Evolutionary conservation across 2,797 vertebrate species (phyloP).

Genomic region (Eupleurogrammus muticus): DNA sequence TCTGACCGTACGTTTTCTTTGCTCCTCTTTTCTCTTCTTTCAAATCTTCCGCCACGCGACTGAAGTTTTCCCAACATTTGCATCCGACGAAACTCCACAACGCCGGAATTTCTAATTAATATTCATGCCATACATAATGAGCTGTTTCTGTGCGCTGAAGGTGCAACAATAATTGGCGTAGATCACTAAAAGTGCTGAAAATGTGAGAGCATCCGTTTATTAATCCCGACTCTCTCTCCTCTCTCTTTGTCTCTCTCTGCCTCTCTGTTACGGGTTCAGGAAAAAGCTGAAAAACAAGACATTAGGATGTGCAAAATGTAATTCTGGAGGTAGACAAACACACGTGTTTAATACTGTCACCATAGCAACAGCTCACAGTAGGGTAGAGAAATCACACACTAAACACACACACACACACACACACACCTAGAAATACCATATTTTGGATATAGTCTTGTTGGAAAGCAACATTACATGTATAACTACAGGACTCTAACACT

Average conservation of each 20-base stretch:
- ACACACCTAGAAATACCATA: background rate
- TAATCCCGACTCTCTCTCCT: conserved; percentile 4
- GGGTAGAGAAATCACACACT: conserved; percentile 62
- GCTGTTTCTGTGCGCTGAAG: background rate
- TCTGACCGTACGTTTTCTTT: background rate
- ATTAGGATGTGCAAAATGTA: conserved; percentile 61
- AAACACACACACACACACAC: conserved; percentile 24
- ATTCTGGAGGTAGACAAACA: conserved; percentile 75
- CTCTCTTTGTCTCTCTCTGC: background rate
- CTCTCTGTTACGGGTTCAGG: conserved; percentile 12
- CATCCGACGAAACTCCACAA: conserved; percentile 9
- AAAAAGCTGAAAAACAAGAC: conserved; percentile 37
- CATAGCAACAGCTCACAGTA: conserved; percentile 77
- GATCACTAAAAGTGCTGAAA: conserved; percentile 17
- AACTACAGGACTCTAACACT: background rate
- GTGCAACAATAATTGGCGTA: background rate
- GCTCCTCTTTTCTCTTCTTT: background rate
- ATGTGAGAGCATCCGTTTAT: background rate
- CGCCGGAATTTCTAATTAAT: background rate
- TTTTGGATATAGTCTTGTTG: background rate
- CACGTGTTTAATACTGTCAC: conserved; percentile 75
- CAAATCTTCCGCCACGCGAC: background rate
- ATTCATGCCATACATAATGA: background rate
- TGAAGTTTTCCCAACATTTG: conserved; percentile 1
- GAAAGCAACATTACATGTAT: background rate